Base-by-base conservation (phyloP, 2,888 invertebrate genomes). In the Tipula unca region DNA sequence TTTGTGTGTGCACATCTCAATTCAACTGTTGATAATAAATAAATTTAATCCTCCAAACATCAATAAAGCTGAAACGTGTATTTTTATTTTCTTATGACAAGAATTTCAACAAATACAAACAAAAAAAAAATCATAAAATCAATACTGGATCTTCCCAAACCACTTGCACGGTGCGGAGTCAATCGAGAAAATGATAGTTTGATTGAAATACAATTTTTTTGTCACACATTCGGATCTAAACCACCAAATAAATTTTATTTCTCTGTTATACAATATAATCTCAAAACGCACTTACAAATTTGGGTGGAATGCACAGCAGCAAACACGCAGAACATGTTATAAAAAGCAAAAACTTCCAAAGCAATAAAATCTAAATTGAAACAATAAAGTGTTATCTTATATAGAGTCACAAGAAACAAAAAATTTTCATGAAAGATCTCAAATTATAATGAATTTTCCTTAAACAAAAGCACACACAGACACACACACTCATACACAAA, bases 301-400 rank as follows among this genome's bases (percentile, higher is more conserved):
- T 13, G 25, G 25, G 69, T 25, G 10, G 25, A 25, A 69, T 25
- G 17, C 1, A 69, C 69, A 25, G 10, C 25, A 69, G 25, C 69
- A 69, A n/a, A 69, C 69, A 69, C 69, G n/a, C 48, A 48, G 48
- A 48, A 48, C n/a, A 48, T n/a, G n/a, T n/a, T n/a, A n/a, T 10
- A 39, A 48, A 48, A 48, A 48, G 17, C 3, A 69, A 69, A 48
- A 69, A 69, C 25, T 69, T 69, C 14, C 69, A 25, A 25, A 69
- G 69, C 69, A 69, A 69, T 69, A 69, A 69, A 69, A 69, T 69
- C 25, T 69, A 69, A 69, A 69, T 69, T 69, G 69, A 69, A 69
- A 69, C 69, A 69, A 69, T 69, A 69, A 69, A 69, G 25, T 69
- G n/a, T 13, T 69, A 69, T 69, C 69, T 25, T 69, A 69, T n/a